A percentile compares a stretch with the other conserved stretches of the same genome.
These are phyloP conservation scores for Triplophysa rosa DNA, from an alignment of 2,113 vertebrate species.

Conservation along the genomic window DNA sequence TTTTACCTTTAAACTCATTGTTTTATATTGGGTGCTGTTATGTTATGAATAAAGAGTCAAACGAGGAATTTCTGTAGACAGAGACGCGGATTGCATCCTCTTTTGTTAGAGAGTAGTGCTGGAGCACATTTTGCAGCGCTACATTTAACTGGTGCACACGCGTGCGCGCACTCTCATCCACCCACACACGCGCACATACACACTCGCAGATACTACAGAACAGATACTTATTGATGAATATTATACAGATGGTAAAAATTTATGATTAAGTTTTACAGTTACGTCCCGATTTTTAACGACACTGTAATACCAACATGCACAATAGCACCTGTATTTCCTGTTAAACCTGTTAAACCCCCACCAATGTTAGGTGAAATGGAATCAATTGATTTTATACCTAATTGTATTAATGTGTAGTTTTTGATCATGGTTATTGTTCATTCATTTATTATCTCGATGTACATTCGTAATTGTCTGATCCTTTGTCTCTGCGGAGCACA, in stretches of 20 bases:
- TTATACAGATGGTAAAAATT: neutral
- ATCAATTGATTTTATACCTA: neutral
- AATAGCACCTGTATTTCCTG: neutral
- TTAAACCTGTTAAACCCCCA: neutral
- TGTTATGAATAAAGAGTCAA: neutral
- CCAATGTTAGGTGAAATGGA: neutral
- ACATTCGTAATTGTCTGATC: constrained; percentile 60
- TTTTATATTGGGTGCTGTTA: neutral
- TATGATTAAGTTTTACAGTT: neutral
- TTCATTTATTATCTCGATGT: constrained; percentile 31
- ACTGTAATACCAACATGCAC: neutral
- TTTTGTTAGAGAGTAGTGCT: constrained; percentile 67
- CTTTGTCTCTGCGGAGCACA: constrained; percentile 76
- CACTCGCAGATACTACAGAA: neutral
- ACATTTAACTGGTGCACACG: constrained; percentile 37
- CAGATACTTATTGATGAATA: constrained; percentile 14
- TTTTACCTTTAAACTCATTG: neutral
- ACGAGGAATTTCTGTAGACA: neutral
- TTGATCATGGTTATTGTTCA: neutral
- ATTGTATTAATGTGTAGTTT: neutral
- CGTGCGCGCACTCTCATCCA: constrained; percentile 18
- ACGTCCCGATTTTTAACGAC: neutral
- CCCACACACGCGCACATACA: constrained; percentile 13
- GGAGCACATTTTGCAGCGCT: constrained; percentile 58
- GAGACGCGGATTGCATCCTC: constrained; percentile 54